Conservation (phyloP, 2,888 invertebrate genomes). For the Mesorhabditis belari region DNA sequence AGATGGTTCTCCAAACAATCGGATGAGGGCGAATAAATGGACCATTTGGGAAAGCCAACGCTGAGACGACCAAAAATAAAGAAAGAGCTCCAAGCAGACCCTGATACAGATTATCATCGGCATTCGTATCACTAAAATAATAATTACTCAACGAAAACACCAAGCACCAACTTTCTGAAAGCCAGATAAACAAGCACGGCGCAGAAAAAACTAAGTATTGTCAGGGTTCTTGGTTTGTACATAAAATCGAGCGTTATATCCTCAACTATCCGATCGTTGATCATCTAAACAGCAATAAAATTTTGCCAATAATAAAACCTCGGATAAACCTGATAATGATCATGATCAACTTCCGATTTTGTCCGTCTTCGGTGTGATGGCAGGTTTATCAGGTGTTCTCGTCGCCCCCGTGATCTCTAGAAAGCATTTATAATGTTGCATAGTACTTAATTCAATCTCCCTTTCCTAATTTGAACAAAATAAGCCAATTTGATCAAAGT, state of each 20-base stretch:
- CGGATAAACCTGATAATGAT: background rate
- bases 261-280: conserved; percentile 84
- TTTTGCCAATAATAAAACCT: background rate
- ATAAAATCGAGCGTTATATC: conserved; percentile 94
- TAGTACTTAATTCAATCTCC: no score
- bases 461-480: no score
- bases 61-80: conserved; percentile 90
- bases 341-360: background rate
- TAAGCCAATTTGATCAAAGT: no score
- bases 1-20: conserved; percentile 92
- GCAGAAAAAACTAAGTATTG: conserved; percentile 78
- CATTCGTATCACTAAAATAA: background rate
- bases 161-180: conserved; percentile 75
- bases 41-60: conserved; percentile 93
- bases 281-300: conserved; percentile 37
- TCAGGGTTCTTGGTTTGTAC: conserved; percentile 96
- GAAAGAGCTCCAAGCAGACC: conserved; percentile 87
- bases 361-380: background rate
- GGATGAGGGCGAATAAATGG: conserved; percentile 98
- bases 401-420: no score
- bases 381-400: background rate
- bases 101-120: conserved; percentile 77
- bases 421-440: no score
- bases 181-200: conserved; percentile 83
- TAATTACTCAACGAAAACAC: background rate